Evolutionary conservation across 2,888 invertebrate genomes (phyloP).

Genomic region (Gonocerus acuteangulatus): DNA sequence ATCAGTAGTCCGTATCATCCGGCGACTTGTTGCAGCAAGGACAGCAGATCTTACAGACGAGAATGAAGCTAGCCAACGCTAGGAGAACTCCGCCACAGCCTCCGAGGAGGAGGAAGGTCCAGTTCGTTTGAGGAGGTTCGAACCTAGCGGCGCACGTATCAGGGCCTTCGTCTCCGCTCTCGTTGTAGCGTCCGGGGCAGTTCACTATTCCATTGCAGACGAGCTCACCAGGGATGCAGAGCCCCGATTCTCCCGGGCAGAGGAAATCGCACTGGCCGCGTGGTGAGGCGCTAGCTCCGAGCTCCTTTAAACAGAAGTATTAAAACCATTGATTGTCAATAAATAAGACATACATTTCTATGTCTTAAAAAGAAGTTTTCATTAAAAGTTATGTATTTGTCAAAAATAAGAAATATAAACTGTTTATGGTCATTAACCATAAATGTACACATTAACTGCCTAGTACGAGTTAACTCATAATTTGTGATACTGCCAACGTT

Average conservation of each 20-base stretch:
- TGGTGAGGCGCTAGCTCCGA: slow-evolving; percentile 12
- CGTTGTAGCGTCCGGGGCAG: slow-evolving; percentile 52
- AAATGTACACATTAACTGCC: no score
- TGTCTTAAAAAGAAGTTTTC: no score
- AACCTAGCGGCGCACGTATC: slow-evolving; percentile 58
- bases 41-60: slow-evolving; percentile 49
- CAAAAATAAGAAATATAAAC: no score
- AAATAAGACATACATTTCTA: no score
- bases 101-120: slow-evolving; percentile 57
- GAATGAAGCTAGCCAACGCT: slow-evolving; percentile 51
- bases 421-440: no score
- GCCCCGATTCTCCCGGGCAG: slow-evolving; percentile 74
- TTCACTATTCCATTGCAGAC: slow-evolving; percentile 83
- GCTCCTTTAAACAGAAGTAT: not conserved
- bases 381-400: no score
- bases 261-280: slow-evolving; percentile 64
- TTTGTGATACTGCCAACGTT: no score
- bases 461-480: no score
- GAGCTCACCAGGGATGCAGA: slow-evolving; percentile 74
- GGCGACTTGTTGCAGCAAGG: slow-evolving; percentile 37
- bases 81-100: slow-evolving; percentile 53
- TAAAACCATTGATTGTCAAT: not conserved
- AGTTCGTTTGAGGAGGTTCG: slow-evolving; percentile 49
- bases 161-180: slow-evolving; percentile 62
- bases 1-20: slow-evolving; percentile 38